Percentiles rank a stretch among this genome's conserved stretches.
Evolutionary conservation across 1,140 invertebrate species (phyloP).

Genomic region (Adoxophyes honmai): DNA sequence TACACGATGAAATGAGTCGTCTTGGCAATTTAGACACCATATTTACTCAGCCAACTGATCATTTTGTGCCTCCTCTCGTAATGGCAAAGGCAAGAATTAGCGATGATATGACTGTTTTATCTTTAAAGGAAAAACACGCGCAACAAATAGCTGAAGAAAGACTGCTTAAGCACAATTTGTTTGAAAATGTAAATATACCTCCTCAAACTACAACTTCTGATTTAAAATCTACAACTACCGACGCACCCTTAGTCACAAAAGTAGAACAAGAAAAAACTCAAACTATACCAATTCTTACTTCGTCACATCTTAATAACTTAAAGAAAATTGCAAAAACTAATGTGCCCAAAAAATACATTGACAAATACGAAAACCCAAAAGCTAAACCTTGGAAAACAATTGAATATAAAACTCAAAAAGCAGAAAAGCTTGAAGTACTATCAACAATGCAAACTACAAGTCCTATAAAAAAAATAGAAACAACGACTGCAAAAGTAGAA

Average conservation of each 20-base stretch:
- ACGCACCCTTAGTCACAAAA: slow-evolving; percentile 6
- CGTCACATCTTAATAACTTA: slow-evolving; percentile 19
- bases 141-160: slow-evolving; percentile 58
- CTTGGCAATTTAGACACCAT: slow-evolving; percentile 65
- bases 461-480: slow-evolving; percentile 18
- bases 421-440: slow-evolving; percentile 18
- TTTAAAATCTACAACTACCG: slow-evolving; percentile 21
- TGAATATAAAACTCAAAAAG: slow-evolving; percentile 18
- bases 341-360: slow-evolving; percentile 59
- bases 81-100: slow-evolving; percentile 75
- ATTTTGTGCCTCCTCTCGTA: slow-evolving; percentile 73
- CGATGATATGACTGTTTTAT: slow-evolving; percentile 72
- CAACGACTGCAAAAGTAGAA: slow-evolving; percentile 18
- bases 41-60: slow-evolving; percentile 72
- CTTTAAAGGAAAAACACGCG: slow-evolving; percentile 69
- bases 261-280: slow-evolving; percentile 3
- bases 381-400: slow-evolving; percentile 24
- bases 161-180: slow-evolving; percentile 27
- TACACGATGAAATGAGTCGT: slow-evolving; percentile 60
- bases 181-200: slow-evolving; percentile 25
- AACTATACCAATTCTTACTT: slow-evolving; percentile 19
- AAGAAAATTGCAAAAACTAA: slow-evolving; percentile 41
- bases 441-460: slow-evolving; percentile 17
- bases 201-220: slow-evolving; percentile 16
- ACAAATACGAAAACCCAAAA: slow-evolving; percentile 41